Percentiles rank a stretch among this genome's conserved stretches.
These are phyloP conservation scores for Clostera curtula DNA, from an alignment of 2,888 invertebrate species.

Conservation along the genomic window DNA sequence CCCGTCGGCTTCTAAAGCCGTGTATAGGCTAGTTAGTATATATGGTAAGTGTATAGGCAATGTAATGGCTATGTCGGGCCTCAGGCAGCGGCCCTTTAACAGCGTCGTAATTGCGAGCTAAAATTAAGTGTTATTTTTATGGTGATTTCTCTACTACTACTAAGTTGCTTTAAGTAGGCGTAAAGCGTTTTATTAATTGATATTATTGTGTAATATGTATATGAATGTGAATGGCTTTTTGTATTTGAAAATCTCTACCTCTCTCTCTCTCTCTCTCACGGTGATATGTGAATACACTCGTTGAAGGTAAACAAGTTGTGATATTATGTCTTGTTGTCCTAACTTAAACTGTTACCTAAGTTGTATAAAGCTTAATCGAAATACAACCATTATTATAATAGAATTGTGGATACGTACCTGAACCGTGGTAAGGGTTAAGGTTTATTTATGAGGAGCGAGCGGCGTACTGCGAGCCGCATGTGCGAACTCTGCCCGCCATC, in stretches of 20 bases:
- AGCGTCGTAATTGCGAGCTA: slow-evolving; percentile 68
- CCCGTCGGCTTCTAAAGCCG: slow-evolving; percentile 45
- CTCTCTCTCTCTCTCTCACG: too few relatives aligned
- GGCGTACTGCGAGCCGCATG: slow-evolving; percentile 44
- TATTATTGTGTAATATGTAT: slow-evolving; percentile 36
- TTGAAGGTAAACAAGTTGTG: too few relatives aligned
- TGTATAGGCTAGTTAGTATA: slow-evolving; percentile 43
- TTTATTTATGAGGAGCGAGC: slow-evolving; percentile 47
- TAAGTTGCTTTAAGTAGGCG: slow-evolving; percentile 70
- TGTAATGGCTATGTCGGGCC: slow-evolving; percentile 57
- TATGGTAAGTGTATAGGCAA: slow-evolving; percentile 55
- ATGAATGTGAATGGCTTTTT: slow-evolving; percentile 14
- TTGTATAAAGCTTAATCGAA: too few relatives aligned
- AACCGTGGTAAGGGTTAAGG: slow-evolving; percentile 48
- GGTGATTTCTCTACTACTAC: slow-evolving; percentile 72
- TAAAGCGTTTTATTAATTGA: slow-evolving; percentile 70
- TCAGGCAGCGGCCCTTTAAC: slow-evolving; percentile 66
- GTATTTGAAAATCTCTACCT: too few relatives aligned
- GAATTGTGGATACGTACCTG: slow-evolving; percentile 36
- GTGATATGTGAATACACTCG: too few relatives aligned
- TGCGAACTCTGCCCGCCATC: slow-evolving; percentile 56
- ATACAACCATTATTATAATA: slow-evolving; percentile 19
- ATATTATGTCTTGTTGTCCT: too few relatives aligned
- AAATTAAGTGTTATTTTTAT: slow-evolving; percentile 76
- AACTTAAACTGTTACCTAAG: too few relatives aligned